Percentiles rank a stretch among this genome's conserved stretches.
These are phyloP conservation scores for Eulemur rubriventer DNA, from an alignment of 2,797 vertebrate genomes.

Conservation along the genomic window DNA sequence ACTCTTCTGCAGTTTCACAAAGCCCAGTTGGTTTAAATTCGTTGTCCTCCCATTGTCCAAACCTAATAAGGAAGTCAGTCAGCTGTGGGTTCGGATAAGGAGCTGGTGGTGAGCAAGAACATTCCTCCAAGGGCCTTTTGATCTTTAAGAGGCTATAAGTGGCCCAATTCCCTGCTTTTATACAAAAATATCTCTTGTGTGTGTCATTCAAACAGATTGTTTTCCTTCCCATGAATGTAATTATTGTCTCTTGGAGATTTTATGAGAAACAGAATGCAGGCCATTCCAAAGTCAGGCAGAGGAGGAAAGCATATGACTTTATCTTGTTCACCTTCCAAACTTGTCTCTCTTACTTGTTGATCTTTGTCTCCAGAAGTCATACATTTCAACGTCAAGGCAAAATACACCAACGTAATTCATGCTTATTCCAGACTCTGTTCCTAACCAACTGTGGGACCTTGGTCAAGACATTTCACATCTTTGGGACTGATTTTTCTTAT, in stretches of 20 bases:
- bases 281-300: constrained; percentile 27
- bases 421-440: background rate
- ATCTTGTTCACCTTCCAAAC: constrained; percentile 4
- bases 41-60: constrained; percentile 60
- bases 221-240: constrained; percentile 63
- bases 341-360: background rate
- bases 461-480: background rate
- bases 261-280: constrained; percentile 67
- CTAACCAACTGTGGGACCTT: background rate
- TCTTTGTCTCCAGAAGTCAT: background rate
- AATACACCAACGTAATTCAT: background rate
- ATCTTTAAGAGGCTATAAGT: constrained; percentile 72
- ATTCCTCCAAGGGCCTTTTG: constrained; percentile 69
- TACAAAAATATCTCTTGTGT: constrained; percentile 71
- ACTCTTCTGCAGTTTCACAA: constrained; percentile 56
- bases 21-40: constrained; percentile 65
- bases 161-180: constrained; percentile 62
- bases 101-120: constrained; percentile 40
- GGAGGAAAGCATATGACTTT: background rate
- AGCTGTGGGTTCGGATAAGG: constrained; percentile 62
- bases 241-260: constrained; percentile 70
- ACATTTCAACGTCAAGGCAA: background rate
- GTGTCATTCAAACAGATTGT: constrained; percentile 72
- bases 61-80: constrained; percentile 67
- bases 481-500: background rate